Evolutionary conservation across 2,113 vertebrate genomes (phyloP).

Genomic region (Athene noctua): DNA sequence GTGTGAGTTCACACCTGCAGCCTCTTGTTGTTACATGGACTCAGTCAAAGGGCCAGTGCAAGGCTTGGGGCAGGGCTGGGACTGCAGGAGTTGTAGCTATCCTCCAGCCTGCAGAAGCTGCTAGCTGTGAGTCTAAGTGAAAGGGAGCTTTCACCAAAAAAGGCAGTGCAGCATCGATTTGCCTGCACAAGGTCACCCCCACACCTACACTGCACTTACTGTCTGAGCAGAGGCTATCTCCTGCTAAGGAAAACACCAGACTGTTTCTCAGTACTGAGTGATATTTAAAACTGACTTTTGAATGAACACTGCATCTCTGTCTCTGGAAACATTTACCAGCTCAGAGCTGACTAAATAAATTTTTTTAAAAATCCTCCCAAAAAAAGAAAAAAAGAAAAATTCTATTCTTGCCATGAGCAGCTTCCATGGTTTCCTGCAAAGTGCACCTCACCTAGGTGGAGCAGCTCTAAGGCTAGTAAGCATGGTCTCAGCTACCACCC

Average conservation of each 20-base stretch:
- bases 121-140: background rate
- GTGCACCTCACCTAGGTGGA: background rate
- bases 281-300: background rate
- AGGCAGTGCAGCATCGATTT: background rate
- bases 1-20: background rate
- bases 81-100: background rate
- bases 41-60: background rate
- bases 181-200: background rate
- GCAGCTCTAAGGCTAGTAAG: background rate
- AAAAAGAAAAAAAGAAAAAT: background rate
- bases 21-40: background rate
- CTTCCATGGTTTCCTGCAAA: background rate
- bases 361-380: background rate
- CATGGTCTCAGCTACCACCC: background rate
- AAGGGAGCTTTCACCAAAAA: background rate
- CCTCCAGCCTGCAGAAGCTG: background rate
- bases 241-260: background rate
- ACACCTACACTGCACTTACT: no score
- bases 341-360: background rate
- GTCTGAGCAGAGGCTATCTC: background rate
- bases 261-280: background rate
- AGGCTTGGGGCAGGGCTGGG: background rate
- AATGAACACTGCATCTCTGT: background rate
- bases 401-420: fast-evolving
- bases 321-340: background rate